phyloP scores from a whole-genome alignment of 1,140 invertebrate species.

The Zaprionus africanus region DNA sequence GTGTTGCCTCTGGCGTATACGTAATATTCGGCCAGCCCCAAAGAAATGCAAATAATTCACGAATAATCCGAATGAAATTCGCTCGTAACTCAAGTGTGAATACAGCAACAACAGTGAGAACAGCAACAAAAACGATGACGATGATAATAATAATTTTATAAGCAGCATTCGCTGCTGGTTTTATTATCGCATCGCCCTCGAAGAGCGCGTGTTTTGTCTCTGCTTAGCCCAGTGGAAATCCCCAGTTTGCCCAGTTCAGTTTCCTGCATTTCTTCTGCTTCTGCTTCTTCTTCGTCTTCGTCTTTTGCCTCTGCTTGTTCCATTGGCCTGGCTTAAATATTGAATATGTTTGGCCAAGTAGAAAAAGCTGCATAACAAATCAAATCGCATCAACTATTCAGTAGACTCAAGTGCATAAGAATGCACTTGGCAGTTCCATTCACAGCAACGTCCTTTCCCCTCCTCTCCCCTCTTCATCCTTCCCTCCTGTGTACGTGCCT shows the following conservation, averaged over 20 bases:
- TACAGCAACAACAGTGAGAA: background rate
- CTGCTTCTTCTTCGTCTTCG: background rate
- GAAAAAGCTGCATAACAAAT: slow-evolving; percentile 47
- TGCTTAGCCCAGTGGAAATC: slow-evolving; percentile 26
- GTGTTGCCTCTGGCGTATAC: slow-evolving; percentile 46
- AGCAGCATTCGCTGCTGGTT: slow-evolving; percentile 2
- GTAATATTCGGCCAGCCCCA: slow-evolving; percentile 51
- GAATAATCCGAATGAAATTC: slow-evolving; percentile 17
- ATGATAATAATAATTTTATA: slow-evolving; percentile 22
- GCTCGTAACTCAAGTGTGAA: slow-evolving; percentile 28
- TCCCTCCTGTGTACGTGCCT: background rate
- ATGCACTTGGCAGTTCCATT: slow-evolving; percentile 30
- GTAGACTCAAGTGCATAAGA: slow-evolving; percentile 45
- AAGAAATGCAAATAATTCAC: slow-evolving; percentile 30
- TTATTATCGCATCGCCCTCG: slow-evolving; percentile 2
- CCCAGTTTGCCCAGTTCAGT: slow-evolving; percentile 1
- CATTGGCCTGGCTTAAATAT: slow-evolving; percentile 26
- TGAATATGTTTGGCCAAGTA: slow-evolving; percentile 30
- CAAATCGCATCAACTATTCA: slow-evolving; percentile 49
- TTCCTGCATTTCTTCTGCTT: background rate
- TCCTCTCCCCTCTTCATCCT: background rate
- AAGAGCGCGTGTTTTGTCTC: slow-evolving; percentile 10
- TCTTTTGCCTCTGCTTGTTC: background rate
- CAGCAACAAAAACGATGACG: background rate
- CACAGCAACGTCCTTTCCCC: slow-evolving; percentile 3